These are phyloP conservation scores for Echinarachnius parma DNA, from an alignment of 53 echinoderm and acorn worm species.

Conservation along the genomic window DNA sequence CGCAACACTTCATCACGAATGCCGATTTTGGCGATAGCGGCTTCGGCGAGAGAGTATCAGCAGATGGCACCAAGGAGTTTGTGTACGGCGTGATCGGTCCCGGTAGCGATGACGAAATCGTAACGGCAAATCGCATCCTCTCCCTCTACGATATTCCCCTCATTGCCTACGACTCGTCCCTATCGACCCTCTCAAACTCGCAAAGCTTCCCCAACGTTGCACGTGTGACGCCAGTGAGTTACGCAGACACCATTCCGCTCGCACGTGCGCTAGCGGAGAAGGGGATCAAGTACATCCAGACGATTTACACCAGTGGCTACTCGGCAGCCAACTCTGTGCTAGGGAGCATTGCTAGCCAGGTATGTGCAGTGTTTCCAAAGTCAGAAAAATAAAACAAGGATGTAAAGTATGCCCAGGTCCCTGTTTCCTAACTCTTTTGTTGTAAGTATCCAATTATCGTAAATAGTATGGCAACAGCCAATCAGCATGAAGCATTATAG, in stretches of 20 bases:
- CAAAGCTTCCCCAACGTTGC: constrained; percentile 58
- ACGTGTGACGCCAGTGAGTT: constrained; percentile 54
- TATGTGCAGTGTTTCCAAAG: neutral
- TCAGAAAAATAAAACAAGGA: too few species aligned
- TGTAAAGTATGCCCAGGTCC: too few species aligned
- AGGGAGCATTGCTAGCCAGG: neutral
- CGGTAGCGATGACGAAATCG: constrained; percentile 59
- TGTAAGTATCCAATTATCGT: too few species aligned
- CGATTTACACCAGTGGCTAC: constrained; percentile 18
- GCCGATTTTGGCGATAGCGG: constrained; percentile 67
- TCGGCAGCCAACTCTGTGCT: constrained; percentile 19
- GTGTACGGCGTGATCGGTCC: constrained; percentile 80
- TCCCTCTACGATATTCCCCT: constrained; percentile 61
- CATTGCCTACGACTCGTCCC: constrained; percentile 62
- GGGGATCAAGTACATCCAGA: constrained; percentile 63
- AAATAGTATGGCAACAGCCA: too few species aligned
- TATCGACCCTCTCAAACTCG: constrained; percentile 50
- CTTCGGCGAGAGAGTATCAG: constrained; percentile 54
- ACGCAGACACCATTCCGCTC: constrained; percentile 41
- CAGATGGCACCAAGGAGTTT: constrained; percentile 44
- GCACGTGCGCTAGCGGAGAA: constrained; percentile 35
- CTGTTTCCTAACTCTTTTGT: too few species aligned
- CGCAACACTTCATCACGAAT: constrained; percentile 52
- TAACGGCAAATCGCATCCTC: constrained; percentile 34
- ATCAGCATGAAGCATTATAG: too few species aligned